phyloP scores from a whole-genome alignment of 2,888 invertebrate species.

The Megamerina dolium region DNA sequence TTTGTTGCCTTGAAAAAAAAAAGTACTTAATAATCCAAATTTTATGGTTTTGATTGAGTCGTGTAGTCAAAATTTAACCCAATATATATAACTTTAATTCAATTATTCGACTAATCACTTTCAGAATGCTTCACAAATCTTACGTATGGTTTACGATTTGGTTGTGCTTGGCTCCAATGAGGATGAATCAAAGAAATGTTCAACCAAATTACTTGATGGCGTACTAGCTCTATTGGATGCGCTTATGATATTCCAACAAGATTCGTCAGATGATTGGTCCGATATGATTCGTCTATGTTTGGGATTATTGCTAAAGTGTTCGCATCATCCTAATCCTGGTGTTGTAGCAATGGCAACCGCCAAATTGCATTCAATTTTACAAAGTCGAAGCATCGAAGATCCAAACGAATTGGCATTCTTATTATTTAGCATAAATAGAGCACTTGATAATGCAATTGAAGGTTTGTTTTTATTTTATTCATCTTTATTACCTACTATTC shows the following conservation, averaged over 20 bases:
- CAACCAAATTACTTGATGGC: conserved; percentile 54
- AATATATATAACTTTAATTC: too few relatives aligned
- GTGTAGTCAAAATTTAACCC: too few relatives aligned
- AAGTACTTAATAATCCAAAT: too few relatives aligned
- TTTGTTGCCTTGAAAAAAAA: too few relatives aligned
- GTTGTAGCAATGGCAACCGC: conserved; percentile 59
- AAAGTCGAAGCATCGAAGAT: conserved; percentile 53
- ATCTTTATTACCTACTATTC: conserved; percentile 1
- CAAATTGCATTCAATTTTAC: conserved; percentile 56
- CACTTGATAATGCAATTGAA: conserved; percentile 50
- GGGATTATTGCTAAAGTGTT: conserved; percentile 50
- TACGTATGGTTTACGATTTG: conserved; percentile 56
- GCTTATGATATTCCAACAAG: conserved; percentile 55
- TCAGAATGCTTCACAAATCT: conserved; percentile 54
- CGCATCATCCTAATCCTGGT: conserved; percentile 51
- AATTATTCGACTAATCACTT: too few relatives aligned
- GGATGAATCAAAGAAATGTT: conserved; percentile 52
- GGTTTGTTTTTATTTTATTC: conserved; percentile 31
- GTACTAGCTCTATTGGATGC: conserved; percentile 53
- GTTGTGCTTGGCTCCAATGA: conserved; percentile 54
- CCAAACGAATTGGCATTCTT: conserved; percentile 55
- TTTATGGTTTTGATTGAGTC: too few relatives aligned
- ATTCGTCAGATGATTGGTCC: conserved; percentile 52
- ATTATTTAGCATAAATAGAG: conserved; percentile 49
- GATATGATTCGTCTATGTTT: conserved; percentile 55